These are phyloP conservation scores for Clostera curtula DNA, from an alignment of 2,888 invertebrate species.

Conservation along the genomic window DNA sequence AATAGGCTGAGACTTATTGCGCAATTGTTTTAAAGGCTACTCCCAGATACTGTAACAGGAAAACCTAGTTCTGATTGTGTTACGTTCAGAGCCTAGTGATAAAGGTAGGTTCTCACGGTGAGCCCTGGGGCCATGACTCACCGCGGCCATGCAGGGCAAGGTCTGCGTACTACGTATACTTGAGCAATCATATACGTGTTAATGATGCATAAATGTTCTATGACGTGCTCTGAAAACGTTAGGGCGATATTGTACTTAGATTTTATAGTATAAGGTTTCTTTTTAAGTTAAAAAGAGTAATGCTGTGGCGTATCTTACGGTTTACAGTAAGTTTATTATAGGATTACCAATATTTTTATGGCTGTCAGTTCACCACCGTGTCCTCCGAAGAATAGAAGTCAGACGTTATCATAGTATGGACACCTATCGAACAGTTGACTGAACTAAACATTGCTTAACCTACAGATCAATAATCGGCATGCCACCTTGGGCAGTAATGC, in stretches of 20 bases:
- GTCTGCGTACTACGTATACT: conserved; percentile 35
- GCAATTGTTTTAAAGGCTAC: conserved; percentile 12
- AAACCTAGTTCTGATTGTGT: conserved; percentile 21
- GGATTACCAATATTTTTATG: too few species aligned
- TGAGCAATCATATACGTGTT: conserved; percentile 53
- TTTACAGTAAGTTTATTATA: too few species aligned
- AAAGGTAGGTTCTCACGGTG: conserved; percentile 44
- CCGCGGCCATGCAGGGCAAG: conserved; percentile 43
- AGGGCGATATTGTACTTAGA: conserved; percentile 42
- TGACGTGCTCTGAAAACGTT: conserved; percentile 27
- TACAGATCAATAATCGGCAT: too few species aligned
- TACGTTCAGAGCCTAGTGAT: conserved; percentile 30
- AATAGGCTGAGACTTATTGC: too few species aligned
- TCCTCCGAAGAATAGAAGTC: too few species aligned
- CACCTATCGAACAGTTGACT: too few species aligned
- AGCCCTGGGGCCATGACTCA: conserved; percentile 38
- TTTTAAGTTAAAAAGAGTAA: too few species aligned
- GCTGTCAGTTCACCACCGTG: too few species aligned
- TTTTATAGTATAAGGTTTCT: conserved; percentile 16
- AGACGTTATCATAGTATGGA: too few species aligned
- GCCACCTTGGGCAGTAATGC: too few species aligned
- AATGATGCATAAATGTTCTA: conserved; percentile 40
- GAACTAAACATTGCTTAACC: too few species aligned
- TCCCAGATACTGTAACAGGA: conserved; percentile 9
- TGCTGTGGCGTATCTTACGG: too few species aligned